Evolutionary conservation across 53 echinoderm and acorn worm genomes (phyloP), one percentile per base, ranked within the genome.

Genomic region (Hippasteria phrygiana): DNA sequence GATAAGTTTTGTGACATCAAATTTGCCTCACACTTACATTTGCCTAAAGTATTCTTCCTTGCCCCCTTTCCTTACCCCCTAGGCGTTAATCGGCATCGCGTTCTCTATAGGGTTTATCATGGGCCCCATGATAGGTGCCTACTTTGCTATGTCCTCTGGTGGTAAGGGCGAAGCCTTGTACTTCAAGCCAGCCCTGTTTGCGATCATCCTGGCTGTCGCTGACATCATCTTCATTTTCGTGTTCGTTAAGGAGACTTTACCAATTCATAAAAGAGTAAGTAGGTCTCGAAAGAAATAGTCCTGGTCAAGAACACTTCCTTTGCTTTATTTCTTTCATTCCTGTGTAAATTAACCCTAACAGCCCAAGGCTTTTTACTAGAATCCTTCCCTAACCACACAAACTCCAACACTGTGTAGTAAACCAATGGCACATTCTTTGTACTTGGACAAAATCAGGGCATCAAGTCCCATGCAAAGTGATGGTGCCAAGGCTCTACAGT

Each of bases 81-180:
- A 98, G 99, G 99, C 99, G 18, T 71, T 95, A 59, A 94, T 98
- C 67, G 99, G 99, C 16, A 91, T 98, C 36, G 95, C 99, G 1
- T 98, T 98, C 85, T 98, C 99, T 20, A 59, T 98, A 1, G 99
- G 99, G 0, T 98, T 98, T 82, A 95, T 98, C 77, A 59, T 96
- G 42, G 99, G 99, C 24, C 99, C 99, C 11, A 89, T 94, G 92
- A 98, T 98, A 50, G 99, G 99, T 18, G 99, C 99, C 5, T 95
- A 89, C 79, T 98, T 98, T 90, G 99, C 99, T 22, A 88, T 91
- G 73, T 86, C 86, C 8, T 36, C 89, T 5, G 94, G 93, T 54
- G 93, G 92, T 69, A 59, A 82, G 35, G 88, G 69, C 18, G 75
- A 90, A 8, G 91, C 94, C 2, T 54, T 92, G 5, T 90, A 89